Base-by-base conservation (phyloP, 1,140 invertebrate species). In the Pseudomyrmex pallidus region DNA sequence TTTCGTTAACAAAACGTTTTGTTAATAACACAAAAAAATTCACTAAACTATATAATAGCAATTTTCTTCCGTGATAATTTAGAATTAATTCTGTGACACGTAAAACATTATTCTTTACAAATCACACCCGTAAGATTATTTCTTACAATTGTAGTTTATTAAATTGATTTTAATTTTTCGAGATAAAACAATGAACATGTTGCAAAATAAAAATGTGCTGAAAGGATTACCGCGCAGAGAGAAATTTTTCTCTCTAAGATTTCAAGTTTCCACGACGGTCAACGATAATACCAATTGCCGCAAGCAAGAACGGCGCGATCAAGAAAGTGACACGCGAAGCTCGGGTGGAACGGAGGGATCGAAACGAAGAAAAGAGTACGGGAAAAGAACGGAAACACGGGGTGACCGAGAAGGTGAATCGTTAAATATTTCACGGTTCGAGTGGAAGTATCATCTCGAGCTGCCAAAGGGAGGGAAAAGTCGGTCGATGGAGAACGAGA, bases 371-470 rank as follows among this genome's bases (percentile, higher is more conserved):
- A 63, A 59, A 20, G 15, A 12, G 59, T 20, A 35, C 35, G 35
- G 50, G 70, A 48, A 54, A 15, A 50, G 56, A 35, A 48, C 12
- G 57, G 17, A 56, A 82, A 22, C 64, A 20, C 20, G 46, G 12
- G 9, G 1, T 44, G 25, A 78, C 13, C 61, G 46, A 62, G 46
- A 17, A 70, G 64, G 56, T 56, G 48, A 46, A 17, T 80, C 64
- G 46, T 86, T 83, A 82, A 87, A 87, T 87, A 86, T 87, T 87
- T 86, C 57, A 72, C n/a, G 54, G 4, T 13, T 35, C 57, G 74
- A 74, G 74, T 82, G 70, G 57, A 50, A 85, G 85, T 74, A 86
- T 86, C 85, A 85, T 86, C 72, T 85, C 56, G 50, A 87, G 62
- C 77, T 86, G 84, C 84, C 86, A 87, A 86, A 86, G 62, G 44